Evolutionary conservation across 2,113 vertebrate genomes (phyloP).

Genomic region (Pelecanus crispus): DNA sequence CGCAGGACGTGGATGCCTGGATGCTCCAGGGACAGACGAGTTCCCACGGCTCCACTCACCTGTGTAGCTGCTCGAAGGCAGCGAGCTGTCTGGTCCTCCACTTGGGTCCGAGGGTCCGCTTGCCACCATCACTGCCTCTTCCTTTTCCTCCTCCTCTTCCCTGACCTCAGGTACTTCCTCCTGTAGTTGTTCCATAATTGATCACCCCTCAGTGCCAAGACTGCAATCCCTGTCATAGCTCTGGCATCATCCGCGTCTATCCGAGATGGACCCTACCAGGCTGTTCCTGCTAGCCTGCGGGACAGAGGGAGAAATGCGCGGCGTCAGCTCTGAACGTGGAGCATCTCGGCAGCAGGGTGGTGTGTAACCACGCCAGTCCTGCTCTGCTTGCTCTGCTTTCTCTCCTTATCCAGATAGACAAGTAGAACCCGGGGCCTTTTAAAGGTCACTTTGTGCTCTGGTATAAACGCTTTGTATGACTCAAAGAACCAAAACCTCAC

Average conservation of each 20-base stretch:
- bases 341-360: not conserved
- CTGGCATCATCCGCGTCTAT: conserved; percentile 76
- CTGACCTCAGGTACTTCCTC: conserved; percentile 77
- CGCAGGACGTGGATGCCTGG: not conserved
- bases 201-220: conserved; percentile 74
- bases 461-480: not conserved
- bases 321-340: fast-evolving
- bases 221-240: conserved; percentile 81
- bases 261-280: conserved; percentile 67
- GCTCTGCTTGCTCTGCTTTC: not conserved
- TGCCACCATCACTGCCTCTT: conserved; percentile 67
- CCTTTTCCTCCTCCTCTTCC: conserved; percentile 78
- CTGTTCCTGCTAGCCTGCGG: conserved; percentile 61
- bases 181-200: conserved; percentile 79
- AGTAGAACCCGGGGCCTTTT: not conserved
- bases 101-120: conserved; percentile 58
- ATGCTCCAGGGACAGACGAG: not conserved
- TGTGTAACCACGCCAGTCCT: not conserved
- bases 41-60: conserved; percentile 31
- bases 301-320: not conserved
- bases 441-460: not conserved
- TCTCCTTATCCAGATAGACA: not conserved
- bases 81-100: conserved; percentile 67
- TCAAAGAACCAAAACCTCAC: not conserved
- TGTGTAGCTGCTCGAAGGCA: conserved; percentile 75